A percentile compares a stretch with the other conserved stretches of the same genome.
These are phyloP conservation scores for Mystacides longicornis DNA, from an alignment of 2,888 invertebrate species.

Conservation along the genomic window DNA sequence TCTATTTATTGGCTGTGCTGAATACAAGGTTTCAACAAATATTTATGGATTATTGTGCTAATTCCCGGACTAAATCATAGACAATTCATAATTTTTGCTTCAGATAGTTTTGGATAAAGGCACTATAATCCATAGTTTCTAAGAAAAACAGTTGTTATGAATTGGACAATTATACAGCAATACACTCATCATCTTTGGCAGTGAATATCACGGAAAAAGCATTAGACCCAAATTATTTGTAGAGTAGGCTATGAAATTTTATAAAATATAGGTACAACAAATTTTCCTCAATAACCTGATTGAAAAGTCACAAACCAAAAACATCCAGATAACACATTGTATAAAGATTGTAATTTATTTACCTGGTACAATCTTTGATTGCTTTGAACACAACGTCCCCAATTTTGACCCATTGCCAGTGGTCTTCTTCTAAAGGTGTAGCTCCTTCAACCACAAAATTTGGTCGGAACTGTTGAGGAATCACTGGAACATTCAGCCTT, in stretches of 20 bases:
- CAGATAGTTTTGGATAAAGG: no score
- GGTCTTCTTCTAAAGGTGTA: constrained; percentile 57
- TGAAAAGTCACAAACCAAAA: neutral
- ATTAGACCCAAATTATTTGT: no score
- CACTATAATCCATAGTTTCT: no score
- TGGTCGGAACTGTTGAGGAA: constrained; percentile 54
- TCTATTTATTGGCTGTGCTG: no score
- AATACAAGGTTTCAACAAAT: no score
- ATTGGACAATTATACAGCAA: neutral
- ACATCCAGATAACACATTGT: neutral
- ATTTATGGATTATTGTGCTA: no score
- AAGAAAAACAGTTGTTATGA: no score
- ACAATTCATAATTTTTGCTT: no score
- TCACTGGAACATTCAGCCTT: constrained; percentile 47
- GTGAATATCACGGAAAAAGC: no score
- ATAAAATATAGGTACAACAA: constrained; percentile 1
- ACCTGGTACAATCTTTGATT: constrained; percentile 59
- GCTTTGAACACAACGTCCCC: constrained; percentile 56
- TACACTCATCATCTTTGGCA: neutral
- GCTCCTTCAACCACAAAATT: constrained; percentile 60
- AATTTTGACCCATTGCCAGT: constrained; percentile 64
- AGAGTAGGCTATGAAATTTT: no score
- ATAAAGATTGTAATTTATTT: no score
- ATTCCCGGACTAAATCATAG: no score
- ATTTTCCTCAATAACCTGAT: neutral